Evolutionary conservation across 1,140 invertebrate species (phyloP).

Genomic region (Procambarus virginalis): DNA sequence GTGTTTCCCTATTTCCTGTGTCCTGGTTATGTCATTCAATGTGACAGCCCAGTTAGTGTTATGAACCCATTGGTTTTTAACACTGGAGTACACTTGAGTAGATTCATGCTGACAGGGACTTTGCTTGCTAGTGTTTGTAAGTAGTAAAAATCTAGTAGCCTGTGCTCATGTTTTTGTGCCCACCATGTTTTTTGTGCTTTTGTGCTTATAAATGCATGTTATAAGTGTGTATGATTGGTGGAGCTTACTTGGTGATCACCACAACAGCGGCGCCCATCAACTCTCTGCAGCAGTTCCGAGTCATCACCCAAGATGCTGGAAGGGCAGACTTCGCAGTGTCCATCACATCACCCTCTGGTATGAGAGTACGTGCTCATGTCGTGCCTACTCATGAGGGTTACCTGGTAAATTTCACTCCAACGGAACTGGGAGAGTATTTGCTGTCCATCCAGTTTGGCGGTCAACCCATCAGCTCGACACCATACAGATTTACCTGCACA

Average conservation of each 20-base stretch:
- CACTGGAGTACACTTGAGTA: not conserved
- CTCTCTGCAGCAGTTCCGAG: constrained; percentile 87
- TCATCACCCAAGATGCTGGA: constrained; percentile 82
- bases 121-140: not conserved
- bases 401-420: constrained; percentile 86
- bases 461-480: constrained; percentile 79
- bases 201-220: not conserved
- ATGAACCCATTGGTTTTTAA: not conserved
- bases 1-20: too few species aligned
- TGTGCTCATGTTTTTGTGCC: not conserved
- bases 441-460: constrained; percentile 84
- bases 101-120: not conserved
- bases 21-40: not conserved
- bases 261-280: constrained; percentile 84
- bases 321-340: constrained; percentile 84
- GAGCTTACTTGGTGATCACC: constrained; percentile 48
- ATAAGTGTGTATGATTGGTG: constrained; percentile 9
- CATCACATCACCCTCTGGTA: constrained; percentile 84
- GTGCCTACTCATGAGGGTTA: constrained; percentile 86
- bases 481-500: constrained; percentile 81
- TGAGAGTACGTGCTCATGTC: constrained; percentile 82
- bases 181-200: not conserved
- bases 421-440: constrained; percentile 86
- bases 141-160: not conserved
- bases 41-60: not conserved